Evolutionary conservation across 2,797 vertebrate species (phyloP).

Genomic region (Holocentrus rufus): DNA sequence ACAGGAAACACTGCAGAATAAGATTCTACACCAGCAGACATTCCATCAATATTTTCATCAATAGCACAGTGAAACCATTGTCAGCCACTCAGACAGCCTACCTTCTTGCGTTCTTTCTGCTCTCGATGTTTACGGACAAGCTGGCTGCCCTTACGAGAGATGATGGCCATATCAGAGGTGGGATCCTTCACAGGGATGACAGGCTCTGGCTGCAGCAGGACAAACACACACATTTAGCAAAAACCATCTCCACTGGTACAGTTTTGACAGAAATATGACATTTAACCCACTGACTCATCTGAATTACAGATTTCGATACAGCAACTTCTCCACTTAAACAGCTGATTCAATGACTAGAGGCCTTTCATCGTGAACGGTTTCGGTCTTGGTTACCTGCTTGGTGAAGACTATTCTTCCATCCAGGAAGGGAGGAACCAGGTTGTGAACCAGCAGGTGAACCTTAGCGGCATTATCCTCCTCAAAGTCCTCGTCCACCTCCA

Average conservation of each 20-base stretch:
- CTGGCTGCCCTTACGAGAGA: constrained; percentile 97
- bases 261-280: constrained; percentile 8
- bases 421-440: constrained; percentile 96
- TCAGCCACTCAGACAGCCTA: constrained; percentile 52
- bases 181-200: constrained; percentile 97
- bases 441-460: constrained; percentile 97
- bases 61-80: neutral
- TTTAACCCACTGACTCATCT: neutral
- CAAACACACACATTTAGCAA: constrained; percentile 4
- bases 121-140: constrained; percentile 97
- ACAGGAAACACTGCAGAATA: no score
- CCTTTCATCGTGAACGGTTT: neutral
- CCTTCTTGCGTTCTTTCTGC: constrained; percentile 99
- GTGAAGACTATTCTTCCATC: constrained; percentile 99
- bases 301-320: neutral
- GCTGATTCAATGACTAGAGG: no score
- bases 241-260: neutral
- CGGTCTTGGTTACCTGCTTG: constrained; percentile 87
- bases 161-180: constrained; percentile 98
- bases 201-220: constrained; percentile 89
- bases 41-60: no score
- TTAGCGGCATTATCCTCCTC: constrained; percentile 97
- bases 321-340: neutral
- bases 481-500: constrained; percentile 98
- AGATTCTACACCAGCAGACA: no score